These are phyloP conservation scores for Xiphorhynchus elegans DNA, from an alignment of 2,113 vertebrate species.

Conservation along the genomic window DNA sequence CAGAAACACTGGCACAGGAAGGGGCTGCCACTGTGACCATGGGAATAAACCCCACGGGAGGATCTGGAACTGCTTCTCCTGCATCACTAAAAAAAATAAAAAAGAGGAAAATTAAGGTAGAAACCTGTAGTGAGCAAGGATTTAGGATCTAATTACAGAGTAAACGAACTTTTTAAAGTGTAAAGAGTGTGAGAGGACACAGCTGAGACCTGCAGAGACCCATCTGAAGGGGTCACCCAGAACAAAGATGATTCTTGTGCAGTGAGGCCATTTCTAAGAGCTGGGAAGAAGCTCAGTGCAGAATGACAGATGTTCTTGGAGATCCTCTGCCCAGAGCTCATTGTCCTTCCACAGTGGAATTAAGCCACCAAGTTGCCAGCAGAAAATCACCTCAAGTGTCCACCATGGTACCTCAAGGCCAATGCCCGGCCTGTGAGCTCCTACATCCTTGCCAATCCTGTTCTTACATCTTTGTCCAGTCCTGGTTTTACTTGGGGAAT, in stretches of 20 bases:
- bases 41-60: not conserved
- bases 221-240: not conserved
- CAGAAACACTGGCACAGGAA: not conserved
- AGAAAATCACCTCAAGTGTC: not conserved
- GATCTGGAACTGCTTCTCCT: not conserved
- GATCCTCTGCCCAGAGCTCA: not conserved
- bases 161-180: not conserved
- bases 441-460: not conserved
- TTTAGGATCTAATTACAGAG: not conserved
- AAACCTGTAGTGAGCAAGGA: not conserved
- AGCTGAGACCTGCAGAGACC: not conserved
- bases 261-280: not conserved
- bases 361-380: not conserved
- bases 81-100: not conserved
- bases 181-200: not conserved
- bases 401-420: not conserved
- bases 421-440: not conserved
- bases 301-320: not conserved
- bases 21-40: not conserved
- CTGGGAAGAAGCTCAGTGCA: not conserved
- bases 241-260: not conserved
- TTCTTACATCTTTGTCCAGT: not conserved
- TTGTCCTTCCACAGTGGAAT: not conserved
- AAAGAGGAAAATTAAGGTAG: not conserved
- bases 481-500: not conserved